Evolutionary conservation across 2,888 invertebrate genomes (phyloP), one percentile per base, ranked within the genome.

Genomic region (Lordiphosa fenestrarum): DNA sequence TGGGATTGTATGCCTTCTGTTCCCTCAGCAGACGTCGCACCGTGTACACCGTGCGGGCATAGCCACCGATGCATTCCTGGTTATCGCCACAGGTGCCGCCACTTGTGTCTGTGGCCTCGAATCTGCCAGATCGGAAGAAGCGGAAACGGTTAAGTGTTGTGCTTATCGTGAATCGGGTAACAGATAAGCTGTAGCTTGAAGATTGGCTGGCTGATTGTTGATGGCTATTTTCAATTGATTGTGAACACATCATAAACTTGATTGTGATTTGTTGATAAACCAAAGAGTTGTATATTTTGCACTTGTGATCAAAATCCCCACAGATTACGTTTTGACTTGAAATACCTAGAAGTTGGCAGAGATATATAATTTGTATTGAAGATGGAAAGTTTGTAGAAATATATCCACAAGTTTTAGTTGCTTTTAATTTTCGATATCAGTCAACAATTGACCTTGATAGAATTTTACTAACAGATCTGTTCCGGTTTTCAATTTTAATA

Each of bases 41-140:
- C 48, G 92, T 91, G 19, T 91, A 89, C 69, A 92, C 92, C 0
- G 94, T 90, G 0, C 94, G 91, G 0, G 94, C 92, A 72, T 94
- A 92, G 0, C 94, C 94, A 0, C 94, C 94, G 3, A 94, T 91
- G 71, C 94, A 94, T 6, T 90, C 88, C 40, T 90, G 89, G 19
- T 89, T 91, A 46, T 86, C 86, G 9, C 91, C 89, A 59, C 94
- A 94, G 10, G 90, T 89, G 4, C 92, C 91, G 0, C 92, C 92
- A 2, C 85, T 84, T 0, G 90, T 88, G 48, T 92, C 92, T 0
- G 92, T 92, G 70, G 94, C 91, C 75, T 93, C 92, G 64, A 92
- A 93, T 82, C 94, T 94, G 72, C 1, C 82, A 76, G 46, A 12
- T 30, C 30, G 30, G 30, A 9, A 30, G 9, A 30, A 30, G 30